Base-by-base conservation (phyloP, 2,113 vertebrate species). In the Microcebus tavaratra region DNA sequence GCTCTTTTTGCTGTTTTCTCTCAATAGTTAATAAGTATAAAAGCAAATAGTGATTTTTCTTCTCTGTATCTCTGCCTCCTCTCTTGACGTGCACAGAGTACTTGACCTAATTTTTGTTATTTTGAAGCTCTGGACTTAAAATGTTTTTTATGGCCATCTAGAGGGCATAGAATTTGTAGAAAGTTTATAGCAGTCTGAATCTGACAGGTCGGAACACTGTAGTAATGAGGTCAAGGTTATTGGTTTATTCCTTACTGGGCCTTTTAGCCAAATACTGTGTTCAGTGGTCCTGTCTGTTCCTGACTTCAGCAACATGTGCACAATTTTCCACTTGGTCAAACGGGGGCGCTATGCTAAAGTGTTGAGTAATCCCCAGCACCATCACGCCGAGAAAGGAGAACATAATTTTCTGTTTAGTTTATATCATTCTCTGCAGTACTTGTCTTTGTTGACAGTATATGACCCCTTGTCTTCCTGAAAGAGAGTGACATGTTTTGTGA, bases 271-370 rank as follows among this genome's bases (percentile, higher is more conserved):
- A 76, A 31, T 48, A 61, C 36, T 82, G 13, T 89, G 1, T 91
- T 42, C 17, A 3, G 0, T 29, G 7, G 42, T 61, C 75, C 50
- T 5, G 6, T 36, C 75, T 80, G 59, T 42, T 82, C 42, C 48
- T 39, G 48, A 76, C 63, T 70, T 79, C 25, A 48, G 78, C n/a
- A 72, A 48, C 31, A 23, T 36, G 39, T 31, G 42, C 59, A 45
- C 59, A 76, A 86, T 79, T 96, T 89, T 83, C 57, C 87, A 63
- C 80, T 84, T 61, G 86, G 67, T 90, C 96, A 82, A 53, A 50
- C 3, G 80, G 85, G 88, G 96, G 94, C 82, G 14, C 81, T 72
- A 8, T 31, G 29, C 90, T 67, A 36, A 81, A 90, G 27, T 50
- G 15, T 84, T 59, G 39, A 14, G 11, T 63, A 6, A 20, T 65